phyloP scores from a whole-genome alignment of 2,113 vertebrate species.

The Dissostichus mawsoni region DNA sequence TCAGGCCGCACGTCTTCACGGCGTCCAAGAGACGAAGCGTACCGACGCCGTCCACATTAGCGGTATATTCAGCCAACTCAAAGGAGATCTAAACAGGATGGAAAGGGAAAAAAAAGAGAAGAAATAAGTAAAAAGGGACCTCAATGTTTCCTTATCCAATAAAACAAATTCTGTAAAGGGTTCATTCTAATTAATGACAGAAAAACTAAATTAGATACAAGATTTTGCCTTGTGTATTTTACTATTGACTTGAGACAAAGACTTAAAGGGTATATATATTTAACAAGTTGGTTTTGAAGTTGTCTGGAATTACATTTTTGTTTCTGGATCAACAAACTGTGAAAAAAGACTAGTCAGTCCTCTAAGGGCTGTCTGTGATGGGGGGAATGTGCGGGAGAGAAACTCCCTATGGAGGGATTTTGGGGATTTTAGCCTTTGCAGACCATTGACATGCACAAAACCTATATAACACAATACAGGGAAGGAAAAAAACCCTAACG shows the following conservation, averaged over 20 bases:
- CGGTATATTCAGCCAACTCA: slow-evolving; percentile 97
- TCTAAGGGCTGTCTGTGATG: too few relatives aligned
- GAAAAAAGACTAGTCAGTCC: too few relatives aligned
- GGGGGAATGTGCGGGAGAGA: too few relatives aligned
- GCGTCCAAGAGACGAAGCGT: slow-evolving; percentile 95
- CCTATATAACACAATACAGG: too few relatives aligned
- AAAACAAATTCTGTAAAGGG: background rate
- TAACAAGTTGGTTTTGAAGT: too few relatives aligned
- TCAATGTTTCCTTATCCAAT: background rate
- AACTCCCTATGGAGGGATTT: too few relatives aligned
- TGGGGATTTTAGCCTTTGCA: too few relatives aligned
- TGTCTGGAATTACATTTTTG: too few relatives aligned
- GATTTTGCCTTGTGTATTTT: background rate
- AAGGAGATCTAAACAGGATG: slow-evolving; percentile 91
- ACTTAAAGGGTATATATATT: background rate
- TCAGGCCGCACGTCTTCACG: slow-evolving; percentile 95
- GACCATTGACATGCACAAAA: too few relatives aligned
- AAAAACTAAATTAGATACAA: background rate
- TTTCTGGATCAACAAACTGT: too few relatives aligned
- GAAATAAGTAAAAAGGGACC: background rate
- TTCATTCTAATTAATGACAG: background rate
- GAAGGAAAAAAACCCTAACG: too few relatives aligned
- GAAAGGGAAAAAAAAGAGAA: background rate
- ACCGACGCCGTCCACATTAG: slow-evolving; percentile 95
- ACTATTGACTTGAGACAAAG: background rate